phyloP scores from a whole-genome alignment of 2,797 vertebrate genomes.

The Selene dorsalis region DNA sequence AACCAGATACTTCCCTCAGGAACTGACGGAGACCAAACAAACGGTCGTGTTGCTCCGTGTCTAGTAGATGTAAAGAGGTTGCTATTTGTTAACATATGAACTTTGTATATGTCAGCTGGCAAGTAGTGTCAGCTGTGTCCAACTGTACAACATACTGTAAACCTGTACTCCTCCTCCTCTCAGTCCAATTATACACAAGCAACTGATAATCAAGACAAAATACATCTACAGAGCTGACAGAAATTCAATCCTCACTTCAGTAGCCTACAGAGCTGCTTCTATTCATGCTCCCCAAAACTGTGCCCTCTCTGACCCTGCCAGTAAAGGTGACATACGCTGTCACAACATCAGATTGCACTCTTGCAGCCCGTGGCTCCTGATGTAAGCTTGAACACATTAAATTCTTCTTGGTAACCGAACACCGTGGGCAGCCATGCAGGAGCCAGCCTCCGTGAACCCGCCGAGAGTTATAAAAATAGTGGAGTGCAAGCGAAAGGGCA shows the following conservation, averaged over 20 bases:
- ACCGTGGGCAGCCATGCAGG: conserved; percentile 52
- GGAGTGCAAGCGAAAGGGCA: conserved; percentile 58
- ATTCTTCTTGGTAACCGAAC: conserved; percentile 73
- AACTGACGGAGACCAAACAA: not conserved
- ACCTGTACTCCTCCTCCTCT: conserved; percentile 5
- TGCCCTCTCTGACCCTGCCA: conserved; percentile 46
- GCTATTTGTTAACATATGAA: not conserved
- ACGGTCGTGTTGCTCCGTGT: not conserved
- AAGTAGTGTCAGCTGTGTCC: not conserved
- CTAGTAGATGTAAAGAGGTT: not conserved
- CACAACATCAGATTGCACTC: conserved; percentile 51
- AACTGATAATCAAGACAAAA: conserved; percentile 25
- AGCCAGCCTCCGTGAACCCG: conserved; percentile 61
- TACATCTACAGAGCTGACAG: conserved; percentile 24
- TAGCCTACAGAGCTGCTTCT: conserved; percentile 21
- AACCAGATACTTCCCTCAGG: not conserved
- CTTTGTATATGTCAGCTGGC: conserved; percentile 6
- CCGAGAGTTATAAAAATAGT: conserved; percentile 74
- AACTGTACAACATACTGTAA: conserved; percentile 19
- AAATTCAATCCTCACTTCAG: conserved; percentile 42
- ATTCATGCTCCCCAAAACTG: conserved; percentile 37
- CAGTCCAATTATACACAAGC: conserved; percentile 19
- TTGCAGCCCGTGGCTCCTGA: conserved; percentile 60
- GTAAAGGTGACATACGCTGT: conserved; percentile 62
- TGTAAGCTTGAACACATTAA: conserved; percentile 69